These are phyloP conservation scores for Gallirallus australis DNA, from an alignment of 2,797 vertebrate species.

Conservation along the genomic window DNA sequence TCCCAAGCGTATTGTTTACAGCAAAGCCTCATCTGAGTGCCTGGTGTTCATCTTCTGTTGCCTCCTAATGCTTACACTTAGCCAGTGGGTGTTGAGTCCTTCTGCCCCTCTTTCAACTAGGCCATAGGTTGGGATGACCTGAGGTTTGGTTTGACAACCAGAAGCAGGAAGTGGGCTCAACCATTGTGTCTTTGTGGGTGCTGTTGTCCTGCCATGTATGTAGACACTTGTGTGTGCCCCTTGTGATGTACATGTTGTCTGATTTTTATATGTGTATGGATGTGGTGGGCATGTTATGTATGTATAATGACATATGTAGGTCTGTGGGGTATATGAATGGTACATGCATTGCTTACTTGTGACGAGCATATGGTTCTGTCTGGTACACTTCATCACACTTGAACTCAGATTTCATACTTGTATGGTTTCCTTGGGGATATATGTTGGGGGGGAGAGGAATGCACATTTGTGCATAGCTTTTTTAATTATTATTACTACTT, in stretches of 20 bases:
- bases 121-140: rapidly evolving
- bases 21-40: not conserved
- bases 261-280: not conserved
- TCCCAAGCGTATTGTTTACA: not conserved
- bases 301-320: too few relatives aligned
- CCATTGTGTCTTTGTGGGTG: not conserved
- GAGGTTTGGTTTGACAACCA: not conserved
- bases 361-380: not conserved
- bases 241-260: not conserved
- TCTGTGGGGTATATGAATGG: not conserved
- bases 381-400: not conserved
- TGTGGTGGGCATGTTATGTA: not conserved
- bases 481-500: not conserved
- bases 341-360: not conserved
- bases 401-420: not conserved
- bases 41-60: not conserved
- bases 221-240: not conserved
- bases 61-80: not conserved
- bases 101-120: not conserved
- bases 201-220: not conserved
- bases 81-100: not conserved
- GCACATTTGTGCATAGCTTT: not conserved
- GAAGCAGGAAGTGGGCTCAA: not conserved
- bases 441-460: rapidly evolving
- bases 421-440: not conserved